Percentiles rank a stretch among this genome's conserved stretches.
Evolutionary conservation across 2,113 vertebrate genomes (phyloP).

Genomic region (Narcine bancroftii): DNA sequence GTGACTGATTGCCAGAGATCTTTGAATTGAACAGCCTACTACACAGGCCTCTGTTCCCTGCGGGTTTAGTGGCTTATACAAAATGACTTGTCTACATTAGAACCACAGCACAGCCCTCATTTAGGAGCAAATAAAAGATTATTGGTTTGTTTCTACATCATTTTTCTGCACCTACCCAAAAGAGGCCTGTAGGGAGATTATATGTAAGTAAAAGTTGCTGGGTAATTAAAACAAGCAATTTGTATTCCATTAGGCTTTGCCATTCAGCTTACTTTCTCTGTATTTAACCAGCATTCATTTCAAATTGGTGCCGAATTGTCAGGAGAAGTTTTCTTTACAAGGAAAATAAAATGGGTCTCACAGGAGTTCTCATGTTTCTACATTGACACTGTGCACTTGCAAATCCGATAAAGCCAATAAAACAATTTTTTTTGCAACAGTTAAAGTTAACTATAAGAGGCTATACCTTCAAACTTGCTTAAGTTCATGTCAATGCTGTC

Average conservation of each 20-base stretch:
- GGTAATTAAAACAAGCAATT: slow-evolving; percentile 95
- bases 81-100: slow-evolving; percentile 64
- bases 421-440: background rate
- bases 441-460: background rate
- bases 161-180: slow-evolving; percentile 64
- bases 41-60: slow-evolving; percentile 57
- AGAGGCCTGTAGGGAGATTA: slow-evolving; percentile 74
- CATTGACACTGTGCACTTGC: background rate
- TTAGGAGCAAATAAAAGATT: slow-evolving; percentile 74
- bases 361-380: background rate
- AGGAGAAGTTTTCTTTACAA: slow-evolving; percentile 67
- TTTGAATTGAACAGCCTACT: slow-evolving; percentile 65
- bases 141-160: slow-evolving; percentile 79
- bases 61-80: slow-evolving; percentile 59
- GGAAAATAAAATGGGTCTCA: slow-evolving; percentile 43
- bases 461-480: background rate
- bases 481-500: background rate
- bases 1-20: slow-evolving; percentile 78
- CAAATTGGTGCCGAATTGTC: slow-evolving; percentile 69
- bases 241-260: slow-evolving; percentile 85
- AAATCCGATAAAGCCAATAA: background rate
- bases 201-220: slow-evolving; percentile 88
- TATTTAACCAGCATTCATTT: slow-evolving; percentile 70
- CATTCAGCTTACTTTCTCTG: slow-evolving; percentile 56
- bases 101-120: slow-evolving; percentile 61